Evolutionary conservation across 1,140 invertebrate genomes (phyloP).

Genomic region (Drosophila elegans): DNA sequence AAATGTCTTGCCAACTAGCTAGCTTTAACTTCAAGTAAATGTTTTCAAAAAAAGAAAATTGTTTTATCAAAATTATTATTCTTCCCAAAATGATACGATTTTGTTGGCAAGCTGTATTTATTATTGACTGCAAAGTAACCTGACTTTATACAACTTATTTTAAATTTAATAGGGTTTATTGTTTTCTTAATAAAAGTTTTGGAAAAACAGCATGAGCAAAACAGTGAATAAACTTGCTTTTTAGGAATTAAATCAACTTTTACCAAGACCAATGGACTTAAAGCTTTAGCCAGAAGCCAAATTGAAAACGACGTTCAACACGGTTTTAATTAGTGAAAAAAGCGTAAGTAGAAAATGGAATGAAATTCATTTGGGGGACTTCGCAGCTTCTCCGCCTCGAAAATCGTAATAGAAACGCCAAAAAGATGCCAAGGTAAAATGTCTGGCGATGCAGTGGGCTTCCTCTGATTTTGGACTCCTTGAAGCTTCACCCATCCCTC

Average conservation of each 20-base stretch:
- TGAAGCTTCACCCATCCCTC: neutral
- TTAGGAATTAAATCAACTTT: neutral
- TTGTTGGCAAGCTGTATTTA: too few species aligned
- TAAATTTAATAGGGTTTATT: neutral
- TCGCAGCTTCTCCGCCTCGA: conserved; percentile 10
- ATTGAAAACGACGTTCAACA: conserved; percentile 68
- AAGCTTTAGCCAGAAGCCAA: conserved; percentile 41
- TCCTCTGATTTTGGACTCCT: conserved; percentile 38
- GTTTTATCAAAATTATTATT: too few species aligned
- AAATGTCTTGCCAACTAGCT: conserved; percentile 9
- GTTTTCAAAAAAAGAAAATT: too few species aligned
- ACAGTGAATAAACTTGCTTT: neutral
- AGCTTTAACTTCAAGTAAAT: too few species aligned
- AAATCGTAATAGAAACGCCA: conserved; percentile 78
- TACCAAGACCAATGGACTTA: conserved; percentile 24
- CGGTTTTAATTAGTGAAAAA: conserved; percentile 73
- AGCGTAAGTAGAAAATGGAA: conserved; percentile 45
- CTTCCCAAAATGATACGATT: too few species aligned
- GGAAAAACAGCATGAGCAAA: neutral
- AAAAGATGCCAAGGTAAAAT: conserved; percentile 73
- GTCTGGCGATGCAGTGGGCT: conserved; percentile 64
- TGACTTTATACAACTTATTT: too few species aligned
- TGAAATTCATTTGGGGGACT: conserved; percentile 65
- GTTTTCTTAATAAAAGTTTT: too few species aligned
- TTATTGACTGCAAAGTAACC: too few species aligned